Conservation (phyloP, 2,797 vertebrate genomes). For the Pelobates cultripes region DNA sequence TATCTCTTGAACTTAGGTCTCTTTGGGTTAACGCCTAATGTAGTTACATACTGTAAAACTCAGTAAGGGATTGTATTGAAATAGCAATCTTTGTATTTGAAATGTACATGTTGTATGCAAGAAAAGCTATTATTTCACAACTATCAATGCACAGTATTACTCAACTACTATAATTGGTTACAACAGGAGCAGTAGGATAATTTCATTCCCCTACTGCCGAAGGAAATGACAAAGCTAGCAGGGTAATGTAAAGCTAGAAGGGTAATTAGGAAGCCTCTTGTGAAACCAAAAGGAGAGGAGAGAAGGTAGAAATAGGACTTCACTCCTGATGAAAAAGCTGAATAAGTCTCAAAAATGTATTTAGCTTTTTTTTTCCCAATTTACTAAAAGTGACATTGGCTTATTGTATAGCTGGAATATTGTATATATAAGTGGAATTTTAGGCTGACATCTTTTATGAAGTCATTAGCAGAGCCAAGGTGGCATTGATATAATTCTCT, state of each 20-base stretch:
- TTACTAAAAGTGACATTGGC: background rate
- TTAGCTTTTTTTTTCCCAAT: background rate
- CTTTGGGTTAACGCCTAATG: conserved; percentile 47
- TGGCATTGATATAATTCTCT: background rate
- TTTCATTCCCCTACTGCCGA: conserved; percentile 48
- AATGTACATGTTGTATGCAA: conserved; percentile 49
- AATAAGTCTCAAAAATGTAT: background rate
- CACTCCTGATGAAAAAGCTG: background rate
- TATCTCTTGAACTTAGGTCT: conserved; percentile 36
- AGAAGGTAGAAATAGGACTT: conserved; percentile 14
- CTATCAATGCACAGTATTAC: conserved; percentile 51
- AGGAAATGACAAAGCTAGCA: conserved; percentile 51
- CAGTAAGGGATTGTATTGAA: conserved; percentile 44
- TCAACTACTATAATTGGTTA: conserved; percentile 52
- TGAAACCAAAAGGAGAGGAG: conserved; percentile 30
- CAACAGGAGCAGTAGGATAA: conserved; percentile 52
- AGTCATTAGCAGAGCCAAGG: background rate
- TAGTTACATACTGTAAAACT: conserved; percentile 34
- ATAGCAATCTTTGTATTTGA: conserved; percentile 51
- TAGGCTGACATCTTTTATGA: background rate
- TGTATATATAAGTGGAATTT: background rate
- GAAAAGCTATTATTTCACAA: conserved; percentile 48
- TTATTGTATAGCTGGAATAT: background rate
- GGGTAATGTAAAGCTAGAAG: conserved; percentile 46
- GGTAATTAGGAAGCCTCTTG: conserved; percentile 48